Evolutionary conservation across 2,113 vertebrate species (phyloP).

Genomic region (Cynopterus brachyotis): DNA sequence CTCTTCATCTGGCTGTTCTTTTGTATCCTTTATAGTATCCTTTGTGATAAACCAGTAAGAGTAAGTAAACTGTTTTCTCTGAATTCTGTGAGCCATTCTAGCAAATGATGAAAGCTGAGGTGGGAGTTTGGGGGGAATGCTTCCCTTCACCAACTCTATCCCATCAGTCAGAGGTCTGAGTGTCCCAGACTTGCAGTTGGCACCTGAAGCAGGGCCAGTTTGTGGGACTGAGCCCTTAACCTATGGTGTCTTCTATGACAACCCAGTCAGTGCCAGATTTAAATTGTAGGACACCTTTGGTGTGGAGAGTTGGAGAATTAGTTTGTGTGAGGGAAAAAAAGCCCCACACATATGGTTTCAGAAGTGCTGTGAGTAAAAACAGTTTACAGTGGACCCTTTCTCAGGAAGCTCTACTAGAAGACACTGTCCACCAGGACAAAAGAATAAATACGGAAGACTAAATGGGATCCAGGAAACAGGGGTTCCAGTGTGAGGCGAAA

Average conservation of each 20-base stretch:
- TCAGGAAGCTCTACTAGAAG: neutral
- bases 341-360: neutral
- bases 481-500: neutral
- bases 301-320: neutral
- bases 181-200: neutral
- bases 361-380: neutral
- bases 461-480: neutral
- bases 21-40: neutral
- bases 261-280: neutral
- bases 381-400: neutral
- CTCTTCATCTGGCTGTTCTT: neutral
- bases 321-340: neutral
- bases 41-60: neutral
- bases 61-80: neutral
- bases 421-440: neutral
- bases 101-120: neutral
- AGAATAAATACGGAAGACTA: neutral
- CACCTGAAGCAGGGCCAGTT: neutral
- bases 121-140: neutral
- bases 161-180: neutral
- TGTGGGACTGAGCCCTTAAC: neutral
- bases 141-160: neutral
- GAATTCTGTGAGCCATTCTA: neutral
- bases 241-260: neutral
- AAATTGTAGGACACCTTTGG: neutral